Base-by-base conservation (phyloP, 2,113 vertebrate genomes). In the Urocynchramus pylzowi region DNA sequence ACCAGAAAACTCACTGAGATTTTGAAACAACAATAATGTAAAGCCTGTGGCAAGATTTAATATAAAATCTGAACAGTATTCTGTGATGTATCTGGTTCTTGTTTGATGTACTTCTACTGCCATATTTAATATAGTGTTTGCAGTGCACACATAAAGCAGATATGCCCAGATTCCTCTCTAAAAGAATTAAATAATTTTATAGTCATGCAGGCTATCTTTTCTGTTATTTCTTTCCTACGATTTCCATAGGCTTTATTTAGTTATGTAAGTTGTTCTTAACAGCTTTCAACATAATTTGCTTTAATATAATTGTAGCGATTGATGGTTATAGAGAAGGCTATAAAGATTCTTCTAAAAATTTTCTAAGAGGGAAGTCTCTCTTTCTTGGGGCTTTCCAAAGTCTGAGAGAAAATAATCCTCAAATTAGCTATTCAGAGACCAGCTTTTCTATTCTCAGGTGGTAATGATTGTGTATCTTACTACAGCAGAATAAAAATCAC, bases 61-160 rank as follows among this genome's bases (percentile, higher is more conserved):
- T 96, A 94, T 88, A 89, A 89, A 93, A 85, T 84, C 84, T 73
- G 80, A 95, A 69, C 39, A 73, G 87, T 47, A 96, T 95, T 92
- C 85, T 80, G 81, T 45, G 89, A 94, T 84, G 92, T 96, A 84
- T 97, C 97, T 97, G 97, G 93, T 97, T 97, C 73, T 97, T 97
- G 95, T 97, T 97, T 96, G 95, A 97, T 97, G 95, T 95, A 54
- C 87, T 91, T 92, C 68, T 90, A 33, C 94, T 97, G 97, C 92
- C 97, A 97, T 47, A 94, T 77, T 87, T 92, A 96, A 97, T 97
- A 96, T 7, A 87, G 73, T 41, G 59, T 71, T 95, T 88, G 50
- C 83, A 45, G 54, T 35, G 54, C 57, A 52, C 92, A 96, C 78
- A 96, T 50, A 96, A 97, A 97, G 54, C 97, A 97, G 97, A 96